Evolutionary conservation across 2,113 vertebrate species (phyloP).

Genomic region (Amblyopsis rosae): DNA sequence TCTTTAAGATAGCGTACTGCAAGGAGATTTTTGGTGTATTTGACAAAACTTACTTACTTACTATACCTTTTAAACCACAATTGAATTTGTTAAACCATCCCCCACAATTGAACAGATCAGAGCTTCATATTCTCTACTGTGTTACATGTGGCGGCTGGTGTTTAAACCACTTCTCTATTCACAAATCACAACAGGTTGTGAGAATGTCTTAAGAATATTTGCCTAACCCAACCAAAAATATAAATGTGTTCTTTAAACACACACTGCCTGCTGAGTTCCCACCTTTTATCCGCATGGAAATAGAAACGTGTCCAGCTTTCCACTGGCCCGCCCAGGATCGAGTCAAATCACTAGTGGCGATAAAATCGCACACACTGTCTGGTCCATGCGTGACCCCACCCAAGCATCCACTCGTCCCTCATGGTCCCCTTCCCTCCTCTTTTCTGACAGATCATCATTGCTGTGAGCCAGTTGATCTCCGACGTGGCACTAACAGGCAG

Average conservation of each 20-base stretch:
- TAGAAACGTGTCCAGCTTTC: slow-evolving; percentile 7
- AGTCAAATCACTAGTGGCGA: neutral
- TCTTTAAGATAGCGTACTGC: too few relatives aligned
- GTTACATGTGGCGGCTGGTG: too few relatives aligned
- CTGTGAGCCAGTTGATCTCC: slow-evolving; percentile 95
- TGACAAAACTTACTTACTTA: too few relatives aligned
- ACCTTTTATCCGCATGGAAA: neutral
- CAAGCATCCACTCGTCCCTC: neutral
- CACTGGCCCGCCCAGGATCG: neutral
- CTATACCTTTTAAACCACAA: too few relatives aligned
- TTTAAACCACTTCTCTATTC: too few relatives aligned
- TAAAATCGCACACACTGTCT: neutral
- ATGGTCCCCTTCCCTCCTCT: neutral
- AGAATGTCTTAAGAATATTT: neutral
- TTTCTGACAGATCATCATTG: slow-evolving; percentile 90
- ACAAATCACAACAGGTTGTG: too few relatives aligned
- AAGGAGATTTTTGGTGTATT: too few relatives aligned
- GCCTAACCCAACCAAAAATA: neutral
- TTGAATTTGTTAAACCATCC: too few relatives aligned
- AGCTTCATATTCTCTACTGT: too few relatives aligned
- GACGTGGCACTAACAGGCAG: slow-evolving; percentile 93
- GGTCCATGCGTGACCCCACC: neutral
- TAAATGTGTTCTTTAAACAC: slow-evolving; percentile 1
- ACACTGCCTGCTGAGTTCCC: neutral
- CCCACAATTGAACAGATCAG: too few relatives aligned